A percentile compares a stretch with the other conserved stretches of the same genome.
These are phyloP conservation scores for Origma solitaria DNA, from an alignment of 2,113 vertebrate genomes.

Conservation along the genomic window DNA sequence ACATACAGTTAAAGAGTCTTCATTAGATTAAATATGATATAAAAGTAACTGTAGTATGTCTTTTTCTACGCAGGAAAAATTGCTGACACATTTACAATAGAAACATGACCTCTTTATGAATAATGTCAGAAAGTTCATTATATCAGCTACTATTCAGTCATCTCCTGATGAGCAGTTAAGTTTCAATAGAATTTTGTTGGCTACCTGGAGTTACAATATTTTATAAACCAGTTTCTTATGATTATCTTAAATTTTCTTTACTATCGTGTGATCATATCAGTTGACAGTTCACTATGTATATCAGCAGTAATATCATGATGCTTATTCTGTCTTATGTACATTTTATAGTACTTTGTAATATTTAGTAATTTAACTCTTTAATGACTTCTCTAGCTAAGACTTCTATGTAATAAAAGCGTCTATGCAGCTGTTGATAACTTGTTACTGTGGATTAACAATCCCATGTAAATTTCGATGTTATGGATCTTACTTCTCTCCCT, in stretches of 20 bases:
- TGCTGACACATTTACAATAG: background rate
- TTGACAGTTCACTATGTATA: background rate
- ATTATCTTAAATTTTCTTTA: background rate
- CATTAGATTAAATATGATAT: background rate
- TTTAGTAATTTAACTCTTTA: background rate
- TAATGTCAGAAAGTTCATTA: background rate
- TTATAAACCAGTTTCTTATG: background rate
- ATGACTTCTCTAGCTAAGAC: background rate
- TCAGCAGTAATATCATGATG: background rate
- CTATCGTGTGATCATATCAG: background rate
- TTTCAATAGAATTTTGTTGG: background rate
- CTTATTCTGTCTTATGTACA: background rate
- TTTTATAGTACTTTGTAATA: background rate
- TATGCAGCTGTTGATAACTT: background rate
- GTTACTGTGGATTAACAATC: background rate
- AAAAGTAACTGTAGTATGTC: background rate
- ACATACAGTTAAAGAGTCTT: background rate
- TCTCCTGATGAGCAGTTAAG: background rate
- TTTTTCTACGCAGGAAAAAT: background rate
- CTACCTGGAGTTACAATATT: background rate
- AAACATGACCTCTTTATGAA: background rate
- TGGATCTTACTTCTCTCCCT: background rate
- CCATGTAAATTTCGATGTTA: background rate
- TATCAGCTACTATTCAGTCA: background rate
- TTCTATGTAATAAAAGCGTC: background rate